phyloP scores from a whole-genome alignment of 2,888 invertebrate species.

The Mellilla xanthometata region DNA sequence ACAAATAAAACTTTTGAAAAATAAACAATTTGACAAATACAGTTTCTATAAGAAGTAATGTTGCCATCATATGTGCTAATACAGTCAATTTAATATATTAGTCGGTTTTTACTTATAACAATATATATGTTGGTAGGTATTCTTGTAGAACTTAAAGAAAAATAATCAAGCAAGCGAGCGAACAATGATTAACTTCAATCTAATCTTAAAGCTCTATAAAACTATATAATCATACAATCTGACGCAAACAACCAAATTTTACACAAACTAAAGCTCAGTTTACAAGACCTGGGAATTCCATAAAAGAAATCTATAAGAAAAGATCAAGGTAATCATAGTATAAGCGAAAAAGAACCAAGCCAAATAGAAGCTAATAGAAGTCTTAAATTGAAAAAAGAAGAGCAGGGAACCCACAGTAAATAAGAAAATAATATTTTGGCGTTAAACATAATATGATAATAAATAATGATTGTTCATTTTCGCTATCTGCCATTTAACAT shows the following conservation, averaged over 20 bases:
- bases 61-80: too few relatives aligned
- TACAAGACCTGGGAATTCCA: conserved; percentile 32
- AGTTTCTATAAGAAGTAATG: conserved; percentile 1
- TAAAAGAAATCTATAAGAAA: conserved; percentile 52
- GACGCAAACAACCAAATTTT: conserved; percentile 18
- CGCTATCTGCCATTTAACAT: background rate
- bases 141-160: background rate
- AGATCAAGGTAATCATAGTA: conserved; percentile 79
- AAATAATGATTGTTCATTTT: background rate
- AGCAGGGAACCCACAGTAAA: background rate
- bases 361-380: too few relatives aligned
- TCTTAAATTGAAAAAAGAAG: too few relatives aligned
- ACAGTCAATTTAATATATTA: too few relatives aligned
- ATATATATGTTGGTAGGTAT: too few relatives aligned
- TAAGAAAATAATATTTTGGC: conserved; percentile 2
- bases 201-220: conserved; percentile 54
- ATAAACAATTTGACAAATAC: background rate
- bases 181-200: conserved; percentile 77
- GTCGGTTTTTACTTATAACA: too few relatives aligned
- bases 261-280: background rate
- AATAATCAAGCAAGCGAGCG: background rate
- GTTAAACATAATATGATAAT: conserved; percentile 5
- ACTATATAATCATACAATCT: conserved; percentile 35
- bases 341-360: conserved; percentile 5
- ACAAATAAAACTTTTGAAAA: background rate